A percentile compares a stretch with the other conserved stretches of the same genome.
These are phyloP conservation scores for Temnothorax rugatulus DNA, from an alignment of 2,888 invertebrate species.

Conservation along the genomic window DNA sequence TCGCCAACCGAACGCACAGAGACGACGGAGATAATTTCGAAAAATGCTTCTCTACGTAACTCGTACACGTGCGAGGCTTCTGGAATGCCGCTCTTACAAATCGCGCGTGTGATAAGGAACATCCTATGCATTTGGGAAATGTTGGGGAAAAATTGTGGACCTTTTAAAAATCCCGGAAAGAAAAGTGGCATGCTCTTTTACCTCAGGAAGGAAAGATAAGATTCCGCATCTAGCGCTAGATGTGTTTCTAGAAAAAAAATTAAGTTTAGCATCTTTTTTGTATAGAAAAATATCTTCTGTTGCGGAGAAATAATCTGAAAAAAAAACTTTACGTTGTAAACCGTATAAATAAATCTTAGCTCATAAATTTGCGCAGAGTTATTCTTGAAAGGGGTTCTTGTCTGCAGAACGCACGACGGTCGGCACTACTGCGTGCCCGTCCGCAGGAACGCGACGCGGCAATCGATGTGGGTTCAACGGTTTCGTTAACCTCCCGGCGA, in stretches of 20 bases:
- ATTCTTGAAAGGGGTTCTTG: neutral
- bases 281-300: neutral
- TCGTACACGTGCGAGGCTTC: neutral
- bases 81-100: neutral
- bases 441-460: constrained; percentile 31
- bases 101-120: neutral
- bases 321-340: neutral
- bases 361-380: constrained; percentile 3
- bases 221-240: neutral
- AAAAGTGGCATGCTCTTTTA: neutral
- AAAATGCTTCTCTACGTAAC: constrained; percentile 1
- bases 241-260: neutral
- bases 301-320: neutral
- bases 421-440: neutral
- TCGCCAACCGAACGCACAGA: neutral
- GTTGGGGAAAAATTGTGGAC: neutral
- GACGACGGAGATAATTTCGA: constrained; percentile 23
- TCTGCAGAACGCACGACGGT: neutral
- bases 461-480: constrained; percentile 62
- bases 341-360: neutral
- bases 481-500: constrained; percentile 76
- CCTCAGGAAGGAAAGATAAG: neutral
- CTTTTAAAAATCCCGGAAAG: neutral
- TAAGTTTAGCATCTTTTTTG: neutral
- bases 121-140: neutral